Percentiles rank a stretch among this genome's conserved stretches.
phyloP scores from a whole-genome alignment of 2,888 invertebrate genomes.

The Caenorhabditis parvicauda region DNA sequence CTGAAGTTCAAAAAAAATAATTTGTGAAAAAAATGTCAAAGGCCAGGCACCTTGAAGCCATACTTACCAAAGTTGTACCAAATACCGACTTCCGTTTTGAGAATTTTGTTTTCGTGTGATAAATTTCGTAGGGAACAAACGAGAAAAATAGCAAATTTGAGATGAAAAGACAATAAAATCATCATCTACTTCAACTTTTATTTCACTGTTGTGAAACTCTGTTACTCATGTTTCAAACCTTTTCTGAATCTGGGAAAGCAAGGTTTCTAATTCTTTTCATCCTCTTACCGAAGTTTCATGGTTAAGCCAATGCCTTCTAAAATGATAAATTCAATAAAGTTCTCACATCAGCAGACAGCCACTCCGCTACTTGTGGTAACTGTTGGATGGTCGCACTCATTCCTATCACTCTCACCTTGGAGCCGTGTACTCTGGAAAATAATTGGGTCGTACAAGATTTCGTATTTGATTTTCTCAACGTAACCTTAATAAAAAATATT shows the following conservation, averaged over 20 bases:
- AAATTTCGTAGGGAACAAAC: no score
- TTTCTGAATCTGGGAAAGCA: no score
- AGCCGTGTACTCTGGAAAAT: neutral
- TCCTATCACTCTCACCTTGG: conserved; percentile 80
- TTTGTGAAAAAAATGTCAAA: conserved; percentile 8
- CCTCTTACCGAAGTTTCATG: neutral
- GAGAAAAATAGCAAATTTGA: no score
- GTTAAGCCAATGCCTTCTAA: conserved; percentile 9
- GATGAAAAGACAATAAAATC: no score
- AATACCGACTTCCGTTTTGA: no score
- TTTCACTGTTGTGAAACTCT: neutral
- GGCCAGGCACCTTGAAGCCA: no score
- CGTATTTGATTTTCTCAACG: neutral
- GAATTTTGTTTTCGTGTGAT: no score
- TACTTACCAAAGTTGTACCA: no score
- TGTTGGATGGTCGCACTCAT: conserved; percentile 98
- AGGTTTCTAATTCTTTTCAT: no score
- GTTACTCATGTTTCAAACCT: neutral
- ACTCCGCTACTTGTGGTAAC: conserved; percentile 76
- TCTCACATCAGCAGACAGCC: conserved; percentile 78
- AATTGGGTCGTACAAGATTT: neutral
- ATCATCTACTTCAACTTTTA: neutral
- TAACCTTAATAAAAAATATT: conserved; percentile 1
- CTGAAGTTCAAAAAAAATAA: neutral
- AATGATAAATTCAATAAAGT: conserved; percentile 10